These are phyloP conservation scores for Haplochromis burtoni DNA, from an alignment of 2,113 vertebrate species.

Conservation along the genomic window DNA sequence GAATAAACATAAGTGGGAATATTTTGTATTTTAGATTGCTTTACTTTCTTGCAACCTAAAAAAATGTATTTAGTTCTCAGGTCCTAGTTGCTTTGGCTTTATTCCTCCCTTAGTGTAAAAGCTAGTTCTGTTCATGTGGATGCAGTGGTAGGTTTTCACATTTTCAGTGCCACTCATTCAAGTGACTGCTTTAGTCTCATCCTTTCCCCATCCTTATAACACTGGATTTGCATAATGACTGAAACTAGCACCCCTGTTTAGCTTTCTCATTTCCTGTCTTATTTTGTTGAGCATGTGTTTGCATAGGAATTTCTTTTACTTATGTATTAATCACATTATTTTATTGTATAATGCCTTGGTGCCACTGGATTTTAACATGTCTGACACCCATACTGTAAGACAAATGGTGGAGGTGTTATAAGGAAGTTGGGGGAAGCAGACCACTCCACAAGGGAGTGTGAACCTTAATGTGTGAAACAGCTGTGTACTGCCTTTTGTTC, in stretches of 20 bases:
- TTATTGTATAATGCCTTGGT: no score
- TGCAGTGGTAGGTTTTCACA: neutral
- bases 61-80: neutral
- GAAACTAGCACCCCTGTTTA: neutral
- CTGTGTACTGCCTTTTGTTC: no score
- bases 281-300: neutral
- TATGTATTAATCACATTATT: no score
- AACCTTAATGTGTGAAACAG: no score
- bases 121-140: neutral
- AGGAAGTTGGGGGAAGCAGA: no score
- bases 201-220: neutral
- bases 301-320: no score
- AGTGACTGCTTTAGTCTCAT: neutral
- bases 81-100: neutral
- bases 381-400: no score
- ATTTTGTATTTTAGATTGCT: neutral
- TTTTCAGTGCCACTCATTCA: neutral
- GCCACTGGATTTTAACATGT: no score
- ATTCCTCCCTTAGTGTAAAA: neutral
- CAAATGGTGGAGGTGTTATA: no score
- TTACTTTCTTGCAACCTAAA: neutral
- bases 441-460: no score
- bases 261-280: neutral
- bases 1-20: neutral
- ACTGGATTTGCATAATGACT: neutral